Evolutionary conservation across 1,140 invertebrate species (phyloP).

Genomic region (Forficula auricularia): DNA sequence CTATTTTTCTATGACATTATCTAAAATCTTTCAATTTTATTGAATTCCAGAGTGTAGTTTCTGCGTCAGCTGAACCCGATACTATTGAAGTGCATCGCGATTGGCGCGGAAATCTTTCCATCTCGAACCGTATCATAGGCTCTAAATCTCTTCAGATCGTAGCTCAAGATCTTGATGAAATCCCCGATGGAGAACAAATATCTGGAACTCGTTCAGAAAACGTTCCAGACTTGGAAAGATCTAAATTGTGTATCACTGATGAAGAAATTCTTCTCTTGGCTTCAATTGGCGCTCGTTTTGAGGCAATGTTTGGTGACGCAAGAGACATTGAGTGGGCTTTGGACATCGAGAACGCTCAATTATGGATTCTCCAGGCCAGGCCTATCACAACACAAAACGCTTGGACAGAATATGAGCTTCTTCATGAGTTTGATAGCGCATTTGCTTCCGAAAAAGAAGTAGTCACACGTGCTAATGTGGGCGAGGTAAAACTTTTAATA

Average conservation of each 20-base stretch:
- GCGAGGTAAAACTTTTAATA: too few relatives aligned
- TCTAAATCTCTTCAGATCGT: constrained; percentile 34
- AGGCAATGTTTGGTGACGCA: constrained; percentile 41
- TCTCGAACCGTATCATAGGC: constrained; percentile 34
- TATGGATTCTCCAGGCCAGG: constrained; percentile 50
- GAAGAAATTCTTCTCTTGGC: constrained; percentile 31
- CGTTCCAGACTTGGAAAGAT: background rate
- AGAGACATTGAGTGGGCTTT: constrained; percentile 63
- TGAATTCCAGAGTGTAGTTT: constrained; percentile 50
- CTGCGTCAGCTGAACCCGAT: constrained; percentile 53
- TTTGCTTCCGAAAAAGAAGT: constrained; percentile 26
- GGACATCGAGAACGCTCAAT: constrained; percentile 27
- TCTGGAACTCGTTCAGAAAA: background rate
- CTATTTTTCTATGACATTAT: too few relatives aligned
- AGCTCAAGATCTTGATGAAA: constrained; percentile 1
- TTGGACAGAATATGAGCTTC: constrained; percentile 52
- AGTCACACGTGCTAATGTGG: constrained; percentile 31
- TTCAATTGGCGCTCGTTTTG: constrained; percentile 36
- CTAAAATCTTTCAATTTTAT: too few relatives aligned
- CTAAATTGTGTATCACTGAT: constrained; percentile 31
- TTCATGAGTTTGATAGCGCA: constrained; percentile 48
- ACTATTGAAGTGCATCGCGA: constrained; percentile 39
- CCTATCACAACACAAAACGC: constrained; percentile 47
- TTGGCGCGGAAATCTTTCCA: constrained; percentile 26
- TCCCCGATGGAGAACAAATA: background rate